Conservation (phyloP, 2,888 invertebrate genomes). For the Conus canariensis region DNA sequence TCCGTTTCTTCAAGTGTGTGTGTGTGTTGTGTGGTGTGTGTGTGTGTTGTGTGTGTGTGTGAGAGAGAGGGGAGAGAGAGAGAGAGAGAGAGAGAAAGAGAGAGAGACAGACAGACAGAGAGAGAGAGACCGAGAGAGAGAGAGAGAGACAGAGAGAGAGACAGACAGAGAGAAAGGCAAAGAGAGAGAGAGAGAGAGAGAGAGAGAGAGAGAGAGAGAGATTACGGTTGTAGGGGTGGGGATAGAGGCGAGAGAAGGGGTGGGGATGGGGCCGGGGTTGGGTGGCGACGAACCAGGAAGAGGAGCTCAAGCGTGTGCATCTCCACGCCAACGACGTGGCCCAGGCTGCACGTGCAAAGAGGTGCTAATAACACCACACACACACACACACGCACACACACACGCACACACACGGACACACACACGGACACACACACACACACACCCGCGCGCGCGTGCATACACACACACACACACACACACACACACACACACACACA, state of each 20-base stretch:
- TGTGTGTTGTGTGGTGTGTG: conserved; percentile 18
- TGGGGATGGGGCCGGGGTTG: no score
- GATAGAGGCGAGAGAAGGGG: no score
- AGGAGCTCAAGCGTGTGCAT: no score
- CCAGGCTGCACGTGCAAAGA: no score
- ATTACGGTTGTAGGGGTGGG: no score
- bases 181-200: neutral
- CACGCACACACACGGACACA: neutral
- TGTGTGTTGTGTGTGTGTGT: conserved; percentile 16
- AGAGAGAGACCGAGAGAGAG: neutral
- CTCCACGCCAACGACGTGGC: no score
- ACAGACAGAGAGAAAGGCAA: neutral
- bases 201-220: neutral
- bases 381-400: neutral
- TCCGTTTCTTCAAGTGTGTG: neutral
- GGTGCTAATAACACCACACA: neutral
- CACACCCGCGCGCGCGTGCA: neutral
- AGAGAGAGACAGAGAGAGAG: neutral
- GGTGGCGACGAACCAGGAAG: no score
- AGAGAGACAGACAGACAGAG: neutral
- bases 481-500: conserved; percentile 28
- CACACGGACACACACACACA: neutral
- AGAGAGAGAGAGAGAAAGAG: neutral
- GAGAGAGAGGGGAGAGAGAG: neutral
- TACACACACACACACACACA: conserved; percentile 16